Conservation (phyloP, 2,888 invertebrate species). For the Tuta absoluta region DNA sequence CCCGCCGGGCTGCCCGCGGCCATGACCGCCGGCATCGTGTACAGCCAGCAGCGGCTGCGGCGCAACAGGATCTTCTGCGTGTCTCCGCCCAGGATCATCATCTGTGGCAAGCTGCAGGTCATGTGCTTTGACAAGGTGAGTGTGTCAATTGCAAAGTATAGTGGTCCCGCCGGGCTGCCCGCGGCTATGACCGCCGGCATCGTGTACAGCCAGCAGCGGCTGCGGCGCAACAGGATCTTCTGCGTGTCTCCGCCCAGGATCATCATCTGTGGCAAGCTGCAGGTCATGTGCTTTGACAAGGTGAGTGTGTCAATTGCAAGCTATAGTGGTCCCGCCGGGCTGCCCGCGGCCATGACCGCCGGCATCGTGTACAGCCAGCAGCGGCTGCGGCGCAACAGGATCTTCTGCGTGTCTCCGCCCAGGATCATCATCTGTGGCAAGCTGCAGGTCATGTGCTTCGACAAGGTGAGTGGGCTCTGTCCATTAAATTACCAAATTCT, state of each 20-base stretch:
- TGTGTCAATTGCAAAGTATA: not conserved
- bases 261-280: conserved; percentile 89
- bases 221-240: conserved; percentile 85
- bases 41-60: conserved; percentile 87
- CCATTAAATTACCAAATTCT: no score
- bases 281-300: conserved; percentile 94
- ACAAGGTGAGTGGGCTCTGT: conserved; percentile 89
- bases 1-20: conserved; percentile 94
- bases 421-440: conserved; percentile 90
- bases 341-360: conserved; percentile 94
- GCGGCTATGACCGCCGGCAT: conserved; percentile 93
- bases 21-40: conserved; percentile 90
- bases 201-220: conserved; percentile 87
- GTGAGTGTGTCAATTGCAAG: conserved; percentile 63
- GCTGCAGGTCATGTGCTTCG: conserved; percentile 92
- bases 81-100: conserved; percentile 85
- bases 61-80: conserved; percentile 88
- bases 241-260: conserved; percentile 90
- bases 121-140: conserved; percentile 95
- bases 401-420: conserved; percentile 90
- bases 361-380: conserved; percentile 90
- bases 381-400: conserved; percentile 83
- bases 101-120: conserved; percentile 89
- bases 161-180: conserved; percentile 94
- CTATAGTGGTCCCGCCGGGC: conserved; percentile 93